Base-by-base conservation (phyloP, 2,113 vertebrate genomes). In the Paratilapia polleni region DNA sequence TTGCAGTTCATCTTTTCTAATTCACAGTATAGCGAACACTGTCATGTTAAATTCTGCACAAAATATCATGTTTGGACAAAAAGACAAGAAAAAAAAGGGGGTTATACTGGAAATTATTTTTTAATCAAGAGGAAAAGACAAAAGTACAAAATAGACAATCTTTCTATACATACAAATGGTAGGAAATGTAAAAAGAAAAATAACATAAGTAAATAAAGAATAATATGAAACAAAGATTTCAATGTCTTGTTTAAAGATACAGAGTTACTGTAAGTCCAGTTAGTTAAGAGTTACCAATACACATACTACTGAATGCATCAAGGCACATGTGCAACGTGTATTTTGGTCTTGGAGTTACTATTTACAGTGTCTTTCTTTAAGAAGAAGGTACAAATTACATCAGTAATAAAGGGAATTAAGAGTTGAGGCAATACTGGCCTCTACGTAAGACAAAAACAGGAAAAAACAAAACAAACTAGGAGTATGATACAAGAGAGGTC, bases 101-200 rank as follows among this genome's bases (percentile, higher is more conserved):
- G 19, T 64, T 56, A 57, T 78, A 80, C 66, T 87, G 75, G 78
- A 93, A 91, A 85, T 88, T 3, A 9, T 59, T 84, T 80, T 94
- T 95, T 94, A 94, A 93, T 94, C 87, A 90, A 87, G 91, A 93
- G 63, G 78, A 91, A 87, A 89, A 91, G 86, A 85, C 79, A 91
- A 94, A 90, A 93, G 90, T 94, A 94, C 80, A 94, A 95, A 94
- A 95, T 95, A 94, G 93, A 94, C 60, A 91, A 92, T 93, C 91
- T 93, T 93, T 94, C 93, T 94, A 94, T 94, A 95, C 93, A 95
- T 93, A 94, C 78, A 94, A 73, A 77, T 91, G 78, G 90, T 88
- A 91, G 78, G 92, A 94, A 95, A 92, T 85, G 59, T 90, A 74
- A 87, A 87, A 59, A 49, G 62, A 87, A 91, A 87, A 87, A 17